phyloP scores from a whole-genome alignment of 1,140 invertebrate species.

The Drosophila pseudoobscura region DNA sequence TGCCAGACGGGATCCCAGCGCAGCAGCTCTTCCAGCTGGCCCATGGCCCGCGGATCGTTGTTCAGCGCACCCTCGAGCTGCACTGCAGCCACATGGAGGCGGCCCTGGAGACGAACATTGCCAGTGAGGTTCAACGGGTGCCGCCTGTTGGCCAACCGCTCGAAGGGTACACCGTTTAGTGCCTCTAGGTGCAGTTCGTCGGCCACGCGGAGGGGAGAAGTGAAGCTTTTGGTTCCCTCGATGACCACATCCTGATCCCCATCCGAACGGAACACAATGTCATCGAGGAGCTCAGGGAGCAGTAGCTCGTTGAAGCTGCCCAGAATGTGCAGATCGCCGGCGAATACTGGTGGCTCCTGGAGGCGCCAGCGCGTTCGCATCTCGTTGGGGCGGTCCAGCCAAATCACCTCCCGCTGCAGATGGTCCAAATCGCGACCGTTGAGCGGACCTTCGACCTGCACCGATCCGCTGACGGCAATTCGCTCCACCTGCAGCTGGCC shows the following conservation, averaged over 20 bases:
- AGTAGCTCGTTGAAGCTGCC: conserved; percentile 62
- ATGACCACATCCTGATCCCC: conserved; percentile 37
- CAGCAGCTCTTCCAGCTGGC: conserved; percentile 29
- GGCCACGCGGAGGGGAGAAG: conserved; percentile 19
- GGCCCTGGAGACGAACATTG: conserved; percentile 44
- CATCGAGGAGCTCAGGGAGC: conserved; percentile 56
- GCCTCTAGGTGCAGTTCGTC: conserved; percentile 40
- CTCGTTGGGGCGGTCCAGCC: conserved; percentile 70
- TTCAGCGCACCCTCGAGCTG: conserved; percentile 48
- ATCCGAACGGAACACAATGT: conserved; percentile 56
- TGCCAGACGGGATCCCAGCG: conserved; percentile 32
- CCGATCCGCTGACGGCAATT: conserved; percentile 58
- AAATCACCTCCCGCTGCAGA: conserved; percentile 64
- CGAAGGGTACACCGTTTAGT: conserved; percentile 65
- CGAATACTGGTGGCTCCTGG: conserved; percentile 36
- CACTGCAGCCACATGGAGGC: conserved; percentile 43
- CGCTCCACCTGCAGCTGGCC: conserved; percentile 68
- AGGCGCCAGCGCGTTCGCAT: conserved; percentile 56
- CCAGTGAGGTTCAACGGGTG: conserved; percentile 38
- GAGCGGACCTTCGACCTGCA: conserved; percentile 37
- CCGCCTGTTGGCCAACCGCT: conserved; percentile 49
- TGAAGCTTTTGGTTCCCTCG: conserved; percentile 65
- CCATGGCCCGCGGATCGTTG: background rate
- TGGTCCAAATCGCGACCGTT: conserved; percentile 47
- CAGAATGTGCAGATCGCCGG: conserved; percentile 44